A percentile compares a stretch with the other conserved stretches of the same genome.
phyloP scores from a whole-genome alignment of 1,140 invertebrate genomes.

The Brachionus calyciflorus region DNA sequence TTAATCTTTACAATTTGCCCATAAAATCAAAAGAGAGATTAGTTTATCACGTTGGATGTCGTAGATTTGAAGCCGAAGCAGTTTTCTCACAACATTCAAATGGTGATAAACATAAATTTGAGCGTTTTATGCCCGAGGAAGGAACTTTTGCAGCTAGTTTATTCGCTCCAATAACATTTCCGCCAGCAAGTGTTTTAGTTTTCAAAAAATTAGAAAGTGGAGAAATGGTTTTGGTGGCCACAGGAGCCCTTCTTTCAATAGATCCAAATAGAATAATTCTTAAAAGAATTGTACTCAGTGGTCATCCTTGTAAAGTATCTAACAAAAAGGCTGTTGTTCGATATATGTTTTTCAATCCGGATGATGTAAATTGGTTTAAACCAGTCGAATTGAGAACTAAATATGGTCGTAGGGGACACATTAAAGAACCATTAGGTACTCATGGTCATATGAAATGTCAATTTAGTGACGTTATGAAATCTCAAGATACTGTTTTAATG shows the following conservation, averaged over 20 bases:
- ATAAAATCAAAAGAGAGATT: conserved; percentile 89
- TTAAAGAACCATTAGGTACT: conserved; percentile 91
- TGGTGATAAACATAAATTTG: conserved; percentile 93
- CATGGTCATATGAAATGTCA: conserved; percentile 99
- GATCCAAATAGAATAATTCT: conserved; percentile 86
- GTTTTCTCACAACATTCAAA: conserved; percentile 70
- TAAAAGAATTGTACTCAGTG: conserved; percentile 84
- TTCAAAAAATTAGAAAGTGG: conserved; percentile 67
- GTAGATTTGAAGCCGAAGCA: conserved; percentile 65
- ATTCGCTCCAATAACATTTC: conserved; percentile 89
- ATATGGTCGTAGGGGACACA: conserved; percentile 85
- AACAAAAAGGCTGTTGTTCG: conserved; percentile 76
- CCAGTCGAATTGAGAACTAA: conserved; percentile 88
- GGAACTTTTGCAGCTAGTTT: conserved; percentile 81
- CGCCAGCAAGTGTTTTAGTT: conserved; percentile 83
- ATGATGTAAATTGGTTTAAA: conserved; percentile 95
- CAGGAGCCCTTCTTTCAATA: conserved; percentile 78
- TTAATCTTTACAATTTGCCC: conserved; percentile 49
- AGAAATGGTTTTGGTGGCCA: conserved; percentile 69
- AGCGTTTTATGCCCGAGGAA: conserved; percentile 82
- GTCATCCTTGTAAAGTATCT: conserved; percentile 86
- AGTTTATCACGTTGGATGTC: conserved; percentile 90
- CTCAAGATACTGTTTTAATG: conserved; percentile 88
- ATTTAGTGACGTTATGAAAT: conserved; percentile 88
- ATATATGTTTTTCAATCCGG: conserved; percentile 96